Evolutionary conservation across 1,140 invertebrate genomes (phyloP), one percentile per base, ranked within the genome.

Genomic region (Calephelis nemesis): DNA sequence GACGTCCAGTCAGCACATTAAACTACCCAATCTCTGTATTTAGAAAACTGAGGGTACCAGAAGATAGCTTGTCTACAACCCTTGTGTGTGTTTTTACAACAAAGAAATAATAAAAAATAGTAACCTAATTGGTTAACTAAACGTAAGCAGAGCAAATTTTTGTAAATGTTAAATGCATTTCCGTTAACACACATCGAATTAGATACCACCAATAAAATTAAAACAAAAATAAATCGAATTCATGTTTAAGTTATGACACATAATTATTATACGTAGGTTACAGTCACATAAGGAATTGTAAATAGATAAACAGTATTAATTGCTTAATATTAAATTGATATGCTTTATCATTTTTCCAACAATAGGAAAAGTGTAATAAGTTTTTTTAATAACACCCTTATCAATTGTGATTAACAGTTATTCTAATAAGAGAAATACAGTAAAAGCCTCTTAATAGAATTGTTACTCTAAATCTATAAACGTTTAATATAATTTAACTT

Each of bases 271-370:
- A 68, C 40, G 0, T 60, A 30, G 60, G 47, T 40, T 62, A 68
- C 50, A 58, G 19, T 54, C 19, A 54, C 15, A 54, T 19, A 15
- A 58, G 30, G 54, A 58, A 58, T 30, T 30, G 12, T 58, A 30
- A 58, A 58, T 12, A 58, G 54, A 79, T 79, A 77, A 74, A 73
- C 65, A 83, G 82, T 79, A 86, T 67, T 76, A 74, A 69, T 75
- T 72, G 52, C 68, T 85, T 83, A 88, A 63, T 58, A 47, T 77
- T 87, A 90, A 70, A 71, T 79, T 87, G 87, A 90, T 90, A 90
- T 87, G 82, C 79, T 77, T 76, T 69, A 40, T 68, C 47, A 63
- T 73, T 76, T 45, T 45, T 45, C 42, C 42, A 45, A 45, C 42
- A 79, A 75, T 80, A 65, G 64, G 74, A 69, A 74, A 74, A 63